phyloP scores from a whole-genome alignment of 2,797 vertebrate genomes.

The Falco naumanni region DNA sequence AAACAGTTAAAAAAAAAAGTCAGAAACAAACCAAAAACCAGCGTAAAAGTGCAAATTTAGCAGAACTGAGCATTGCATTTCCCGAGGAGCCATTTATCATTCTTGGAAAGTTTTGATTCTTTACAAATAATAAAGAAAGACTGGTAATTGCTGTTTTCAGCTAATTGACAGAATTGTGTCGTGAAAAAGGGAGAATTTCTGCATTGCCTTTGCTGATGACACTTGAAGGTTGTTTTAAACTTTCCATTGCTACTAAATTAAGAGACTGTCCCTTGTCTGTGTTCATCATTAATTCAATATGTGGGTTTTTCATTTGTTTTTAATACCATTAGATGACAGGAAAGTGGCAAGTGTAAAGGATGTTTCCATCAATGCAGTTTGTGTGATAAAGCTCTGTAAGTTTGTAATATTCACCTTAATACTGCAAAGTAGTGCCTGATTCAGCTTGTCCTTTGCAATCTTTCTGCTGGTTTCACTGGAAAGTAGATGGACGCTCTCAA shows the following conservation, averaged over 20 bases:
- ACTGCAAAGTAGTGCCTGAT: too few relatives aligned
- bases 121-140: slow-evolving; percentile 72
- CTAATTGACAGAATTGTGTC: slow-evolving; percentile 77
- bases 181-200: slow-evolving; percentile 58
- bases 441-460: not conserved
- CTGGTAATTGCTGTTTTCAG: slow-evolving; percentile 69
- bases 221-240: slow-evolving; percentile 67
- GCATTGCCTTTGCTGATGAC: slow-evolving; percentile 32
- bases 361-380: not conserved
- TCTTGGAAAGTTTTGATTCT: slow-evolving; percentile 74
- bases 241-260: slow-evolving; percentile 54
- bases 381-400: not conserved
- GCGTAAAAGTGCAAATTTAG: slow-evolving; percentile 72
- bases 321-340: not conserved
- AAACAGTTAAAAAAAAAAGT: not conserved
- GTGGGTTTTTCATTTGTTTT: not conserved
- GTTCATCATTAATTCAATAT: slow-evolving; percentile 45
- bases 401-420: not conserved
- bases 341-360: not conserved
- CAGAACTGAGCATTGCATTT: slow-evolving; percentile 66
- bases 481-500: not conserved
- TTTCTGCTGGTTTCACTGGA: not conserved
- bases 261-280: slow-evolving; percentile 34
- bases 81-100: slow-evolving; percentile 78
- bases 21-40: not conserved